Base-by-base conservation (phyloP, 2,888 invertebrate species). In the Lasioglossum leucozonium region DNA sequence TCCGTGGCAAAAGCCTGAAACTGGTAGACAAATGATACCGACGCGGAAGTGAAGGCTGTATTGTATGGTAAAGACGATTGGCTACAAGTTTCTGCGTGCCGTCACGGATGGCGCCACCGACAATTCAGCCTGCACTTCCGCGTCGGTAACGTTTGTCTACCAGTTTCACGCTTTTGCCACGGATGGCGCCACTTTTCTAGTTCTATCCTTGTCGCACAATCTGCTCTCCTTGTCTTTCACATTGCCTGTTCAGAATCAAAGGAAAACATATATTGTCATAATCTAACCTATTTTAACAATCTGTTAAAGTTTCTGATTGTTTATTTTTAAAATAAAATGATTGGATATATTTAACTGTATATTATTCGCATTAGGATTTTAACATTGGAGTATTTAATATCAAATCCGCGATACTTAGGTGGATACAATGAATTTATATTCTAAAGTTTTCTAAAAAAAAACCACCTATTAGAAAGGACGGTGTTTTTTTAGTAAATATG, bases 361-460 rank as follows among this genome's bases (percentile, higher is more conserved):
- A n/a, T 16, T 40, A 30, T 42, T 30, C 8, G 22, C 30, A 69
- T 37, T 58, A 0, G 55, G 0, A 22, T 26, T 30, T 71, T 30
- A n/a, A 8, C 22, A 4, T 40, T 55, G 22, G 67, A n/a, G 26
- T 22, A 44, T 30, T 78, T 26, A 30, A 18, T 16, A n/a, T 67
- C 6, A 47, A 47, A 65, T 37, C 1, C 8, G 4, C 37, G 34
- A 44, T 44, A 34, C 13, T 5, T 44, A 44, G 16, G 4, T 16
- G 69, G n/a, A 37, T 40, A 69, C 4, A 92, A 97, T 97, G 97
- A 97, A 97, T 37, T 92, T 97, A 72, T 97, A 97, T 94, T 96
- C 96, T 72, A 97, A 95, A 97, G 95, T 97, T 97, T 94, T 96
- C 97, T 4, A 96, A 96, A 34, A 97, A 97, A 95, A 96, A 96